These are phyloP conservation scores for Turnix velox DNA, from an alignment of 2,113 vertebrate genomes.

Conservation along the genomic window DNA sequence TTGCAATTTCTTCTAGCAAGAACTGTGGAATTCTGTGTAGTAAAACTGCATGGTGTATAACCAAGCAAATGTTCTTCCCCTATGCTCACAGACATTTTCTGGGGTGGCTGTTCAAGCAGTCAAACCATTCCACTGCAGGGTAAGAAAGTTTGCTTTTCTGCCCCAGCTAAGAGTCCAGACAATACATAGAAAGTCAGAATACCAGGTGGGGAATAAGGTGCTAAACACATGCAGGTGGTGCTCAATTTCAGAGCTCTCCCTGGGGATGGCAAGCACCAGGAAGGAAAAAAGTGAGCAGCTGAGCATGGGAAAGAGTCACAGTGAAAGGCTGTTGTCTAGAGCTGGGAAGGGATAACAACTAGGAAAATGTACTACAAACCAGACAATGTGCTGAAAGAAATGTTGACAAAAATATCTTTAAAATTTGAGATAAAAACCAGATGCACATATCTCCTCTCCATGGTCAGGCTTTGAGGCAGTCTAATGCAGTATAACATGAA, in stretches of 20 bases:
- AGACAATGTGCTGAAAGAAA: background rate
- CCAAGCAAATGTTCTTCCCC: accelerated
- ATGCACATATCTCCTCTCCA: background rate
- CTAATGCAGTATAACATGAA: background rate
- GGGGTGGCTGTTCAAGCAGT: background rate
- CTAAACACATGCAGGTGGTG: background rate
- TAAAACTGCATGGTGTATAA: background rate
- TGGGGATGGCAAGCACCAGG: background rate
- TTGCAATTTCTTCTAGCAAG: background rate
- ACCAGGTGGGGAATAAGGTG: background rate
- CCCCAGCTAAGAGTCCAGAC: background rate
- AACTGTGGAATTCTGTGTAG: background rate
- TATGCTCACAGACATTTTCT: background rate
- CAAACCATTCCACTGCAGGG: background rate
- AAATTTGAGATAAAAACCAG: background rate
- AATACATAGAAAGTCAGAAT: background rate
- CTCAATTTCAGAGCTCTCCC: background rate
- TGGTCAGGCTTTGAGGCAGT: background rate
- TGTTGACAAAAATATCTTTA: background rate
- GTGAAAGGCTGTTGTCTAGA: background rate
- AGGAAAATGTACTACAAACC: background rate
- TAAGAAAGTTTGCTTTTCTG: background rate
- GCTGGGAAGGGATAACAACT: background rate
- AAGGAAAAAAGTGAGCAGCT: background rate
- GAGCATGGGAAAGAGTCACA: background rate